phyloP scores from a whole-genome alignment of 2,113 vertebrate genomes.

The Myiagra hebetior region DNA sequence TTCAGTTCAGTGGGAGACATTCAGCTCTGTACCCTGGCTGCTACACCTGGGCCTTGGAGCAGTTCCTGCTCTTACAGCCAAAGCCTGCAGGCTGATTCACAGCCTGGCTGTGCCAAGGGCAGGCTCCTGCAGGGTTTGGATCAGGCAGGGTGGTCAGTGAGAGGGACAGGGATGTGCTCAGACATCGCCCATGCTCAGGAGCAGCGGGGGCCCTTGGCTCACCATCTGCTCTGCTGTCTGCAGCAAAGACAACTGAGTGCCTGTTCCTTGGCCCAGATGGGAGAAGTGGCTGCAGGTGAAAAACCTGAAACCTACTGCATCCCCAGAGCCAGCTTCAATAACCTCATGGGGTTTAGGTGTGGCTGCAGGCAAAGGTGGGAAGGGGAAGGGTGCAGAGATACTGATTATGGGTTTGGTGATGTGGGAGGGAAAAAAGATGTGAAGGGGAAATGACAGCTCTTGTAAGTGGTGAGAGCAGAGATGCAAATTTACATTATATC shows the following conservation, averaged over 20 bases:
- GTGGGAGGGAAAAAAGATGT: background rate
- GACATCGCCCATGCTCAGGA: fast-evolving
- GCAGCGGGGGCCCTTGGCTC: background rate
- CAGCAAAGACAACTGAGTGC: background rate
- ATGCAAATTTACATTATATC: too few species aligned
- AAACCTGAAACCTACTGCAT: background rate
- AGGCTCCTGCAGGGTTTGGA: background rate
- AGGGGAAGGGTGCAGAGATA: background rate
- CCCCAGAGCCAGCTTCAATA: background rate
- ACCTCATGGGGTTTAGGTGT: background rate
- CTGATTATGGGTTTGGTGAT: background rate
- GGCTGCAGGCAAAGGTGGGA: background rate
- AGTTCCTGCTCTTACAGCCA: background rate
- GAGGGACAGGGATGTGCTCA: background rate
- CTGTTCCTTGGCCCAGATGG: fast-evolving
- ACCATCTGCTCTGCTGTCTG: background rate
- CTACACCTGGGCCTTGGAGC: background rate
- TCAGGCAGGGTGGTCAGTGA: background rate
- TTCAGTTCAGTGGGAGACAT: background rate
- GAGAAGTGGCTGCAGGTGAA: background rate
- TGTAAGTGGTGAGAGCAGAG: background rate
- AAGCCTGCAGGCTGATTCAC: background rate
- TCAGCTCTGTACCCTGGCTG: background rate
- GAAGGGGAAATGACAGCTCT: background rate
- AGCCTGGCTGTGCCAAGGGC: background rate